Evolutionary conservation across 2,113 vertebrate genomes (phyloP), one percentile per base, ranked within the genome.

Genomic region (Phrynosoma platyrhinos): DNA sequence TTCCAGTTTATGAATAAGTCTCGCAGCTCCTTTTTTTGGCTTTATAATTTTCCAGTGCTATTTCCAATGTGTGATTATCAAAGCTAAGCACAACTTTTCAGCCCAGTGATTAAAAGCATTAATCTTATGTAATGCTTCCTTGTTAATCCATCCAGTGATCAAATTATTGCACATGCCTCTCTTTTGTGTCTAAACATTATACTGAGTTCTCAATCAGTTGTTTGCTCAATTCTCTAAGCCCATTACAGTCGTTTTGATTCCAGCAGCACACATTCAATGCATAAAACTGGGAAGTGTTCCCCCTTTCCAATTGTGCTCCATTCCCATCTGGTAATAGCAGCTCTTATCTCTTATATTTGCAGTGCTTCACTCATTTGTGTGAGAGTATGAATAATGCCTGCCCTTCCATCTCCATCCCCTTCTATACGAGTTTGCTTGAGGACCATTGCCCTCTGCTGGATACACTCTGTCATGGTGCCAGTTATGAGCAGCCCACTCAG

Each of bases 291-390:
- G 12, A 1, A 53, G 30, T 69, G 32, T 80, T 32, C 66, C 14
- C 7, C 25, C 0, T 13, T 69, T 55, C 53, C 9, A 4, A 20
- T 20, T 27, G 68, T 86, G 27, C 40, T 47, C 27, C 53, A 78
- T 76, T 23, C 1, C 3, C 62, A 83, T 71, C 55, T 62, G 13
- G 42, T 87, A 81, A 84, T 47, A 52, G 5, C 40, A 79, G 36
- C 1, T 8, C 9, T 16, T 93, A 4, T 93, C 27, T 91, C 62
- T 87, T 20, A 84, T 68, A 55, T 40, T 42, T 53, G 36, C 69
- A 97, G 97, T 97, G 96, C 88, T 97, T 97, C 85, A 93, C 27
- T 30, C 77, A 90, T 76, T 94, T 97, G 68, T 97, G 97, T 87
- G 94, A 96, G 92, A 87, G 84, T 52, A 89, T 97, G 94, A 96